Evolutionary conservation across 2,888 invertebrate species (phyloP).

Genomic region (Synanthedon tipuliformis): DNA sequence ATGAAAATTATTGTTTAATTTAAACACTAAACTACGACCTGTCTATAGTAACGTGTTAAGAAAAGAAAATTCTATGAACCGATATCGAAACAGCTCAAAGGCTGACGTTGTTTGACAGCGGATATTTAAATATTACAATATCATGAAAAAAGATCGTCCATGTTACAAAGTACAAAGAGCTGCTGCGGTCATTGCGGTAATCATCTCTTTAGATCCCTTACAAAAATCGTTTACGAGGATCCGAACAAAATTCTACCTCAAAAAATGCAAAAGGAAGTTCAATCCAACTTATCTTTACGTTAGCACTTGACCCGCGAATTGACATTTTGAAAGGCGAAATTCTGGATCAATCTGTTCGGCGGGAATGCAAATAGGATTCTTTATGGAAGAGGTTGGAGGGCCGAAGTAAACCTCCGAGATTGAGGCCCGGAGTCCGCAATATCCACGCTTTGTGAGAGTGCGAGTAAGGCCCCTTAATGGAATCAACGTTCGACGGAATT

Average conservation of each 20-base stretch:
- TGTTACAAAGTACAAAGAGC: neutral
- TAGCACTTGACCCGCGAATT: constrained; percentile 39
- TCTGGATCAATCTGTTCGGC: constrained; percentile 43
- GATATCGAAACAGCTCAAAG: no score
- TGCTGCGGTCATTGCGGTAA: constrained; percentile 10
- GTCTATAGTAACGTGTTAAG: no score
- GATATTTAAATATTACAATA: no score
- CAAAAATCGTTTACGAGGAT: neutral
- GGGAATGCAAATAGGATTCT: constrained; percentile 58
- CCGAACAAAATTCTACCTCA: neutral
- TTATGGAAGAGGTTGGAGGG: constrained; percentile 30
- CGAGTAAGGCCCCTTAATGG: constrained; percentile 55
- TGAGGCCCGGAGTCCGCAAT: constrained; percentile 37
- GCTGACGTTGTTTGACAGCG: no score
- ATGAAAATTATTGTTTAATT: no score
- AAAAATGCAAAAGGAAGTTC: neutral
- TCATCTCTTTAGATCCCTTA: constrained; percentile 11
- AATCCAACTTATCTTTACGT: neutral
- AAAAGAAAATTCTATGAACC: no score
- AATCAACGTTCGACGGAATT: constrained; percentile 29
- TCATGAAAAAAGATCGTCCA: no score
- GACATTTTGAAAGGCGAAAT: constrained; percentile 35
- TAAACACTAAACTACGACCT: no score
- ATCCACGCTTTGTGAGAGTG: constrained; percentile 44
- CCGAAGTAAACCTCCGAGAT: constrained; percentile 38